phyloP scores from a whole-genome alignment of 37 sponge, comb jelly and placozoan species.

The Cliona cf. orientalis region DNA sequence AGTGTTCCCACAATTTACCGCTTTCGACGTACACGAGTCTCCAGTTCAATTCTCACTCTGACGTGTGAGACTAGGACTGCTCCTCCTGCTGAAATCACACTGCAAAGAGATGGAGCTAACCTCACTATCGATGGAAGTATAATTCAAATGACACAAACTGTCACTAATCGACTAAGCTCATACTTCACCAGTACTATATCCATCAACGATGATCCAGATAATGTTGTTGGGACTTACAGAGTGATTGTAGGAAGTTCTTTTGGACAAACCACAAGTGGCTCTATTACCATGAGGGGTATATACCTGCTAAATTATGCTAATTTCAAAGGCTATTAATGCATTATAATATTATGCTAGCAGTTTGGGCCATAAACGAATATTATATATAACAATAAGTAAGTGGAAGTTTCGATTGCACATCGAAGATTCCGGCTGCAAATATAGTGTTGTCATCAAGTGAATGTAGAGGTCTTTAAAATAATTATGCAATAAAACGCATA shows the following conservation, averaged over 20 bases:
- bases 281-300: not conserved
- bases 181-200: not conserved
- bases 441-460: no score
- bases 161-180: not conserved
- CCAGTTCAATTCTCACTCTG: not conserved
- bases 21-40: no score
- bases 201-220: not conserved
- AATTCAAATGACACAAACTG: not conserved
- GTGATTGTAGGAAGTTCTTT: not conserved
- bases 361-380: no score
- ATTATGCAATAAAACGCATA: no score
- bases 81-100: not conserved
- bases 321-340: no score
- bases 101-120: not conserved
- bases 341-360: no score
- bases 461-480: no score
- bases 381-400: no score
- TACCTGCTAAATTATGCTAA: no score
- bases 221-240: not conserved
- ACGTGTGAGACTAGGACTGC: not conserved
- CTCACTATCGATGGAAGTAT: not conserved
- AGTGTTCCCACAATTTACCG: no score
- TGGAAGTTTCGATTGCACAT: no score
- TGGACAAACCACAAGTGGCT: not conserved
- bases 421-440: no score